Evolutionary conservation across 2,888 invertebrate species (phyloP), one percentile per base, ranked within the genome.

Genomic region (Tiliacea aurago): DNA sequence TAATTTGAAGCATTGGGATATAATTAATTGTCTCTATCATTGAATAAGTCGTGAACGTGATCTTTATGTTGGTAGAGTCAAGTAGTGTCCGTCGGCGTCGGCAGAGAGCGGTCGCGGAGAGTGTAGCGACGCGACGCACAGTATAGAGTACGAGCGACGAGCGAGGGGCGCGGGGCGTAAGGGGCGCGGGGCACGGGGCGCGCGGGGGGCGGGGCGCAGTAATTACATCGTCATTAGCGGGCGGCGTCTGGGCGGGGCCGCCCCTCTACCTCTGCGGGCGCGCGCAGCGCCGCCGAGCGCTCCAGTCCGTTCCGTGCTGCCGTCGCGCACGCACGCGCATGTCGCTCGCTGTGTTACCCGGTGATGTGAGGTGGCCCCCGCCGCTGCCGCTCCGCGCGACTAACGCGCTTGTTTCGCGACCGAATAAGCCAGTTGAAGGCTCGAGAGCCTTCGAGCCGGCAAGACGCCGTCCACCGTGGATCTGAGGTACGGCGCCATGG

Each of bases 401-500:
- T 81, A 56, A 89, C 95, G 96, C 96, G 96, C 95, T 91, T 86
- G 91, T 96, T 95, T 96, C 93, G 93, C 93, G 93, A 94, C 88
- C 83, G 74, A 92, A 91, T 91, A 94, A 91, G 95, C 95, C 95
- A 95, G 95, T 93, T 94, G 96, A 95, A 95, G 96, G 95, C 95
- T 95, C 94, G 86, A 92, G 93, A 94, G 95, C 95, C 96, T 96
- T 95, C 97, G 96, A 97, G 97, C 95, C 95, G 95, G 95, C 96
- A 96, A 96, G 96, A 97, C 97, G 97, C 97, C 97, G 95, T 96
- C 96, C 95, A 96, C 96, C 96, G 96, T 96, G 96, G 96, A 96
- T 94, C 92, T 96, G 92, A 95, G 96, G 94, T 97, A 97, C 97
- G 97, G 97, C 97, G 98, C 98, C 98, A 99, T 99, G 98, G 98